Evolutionary conservation across 1,140 invertebrate species (phyloP).

Genomic region (Drosophila obscura): DNA sequence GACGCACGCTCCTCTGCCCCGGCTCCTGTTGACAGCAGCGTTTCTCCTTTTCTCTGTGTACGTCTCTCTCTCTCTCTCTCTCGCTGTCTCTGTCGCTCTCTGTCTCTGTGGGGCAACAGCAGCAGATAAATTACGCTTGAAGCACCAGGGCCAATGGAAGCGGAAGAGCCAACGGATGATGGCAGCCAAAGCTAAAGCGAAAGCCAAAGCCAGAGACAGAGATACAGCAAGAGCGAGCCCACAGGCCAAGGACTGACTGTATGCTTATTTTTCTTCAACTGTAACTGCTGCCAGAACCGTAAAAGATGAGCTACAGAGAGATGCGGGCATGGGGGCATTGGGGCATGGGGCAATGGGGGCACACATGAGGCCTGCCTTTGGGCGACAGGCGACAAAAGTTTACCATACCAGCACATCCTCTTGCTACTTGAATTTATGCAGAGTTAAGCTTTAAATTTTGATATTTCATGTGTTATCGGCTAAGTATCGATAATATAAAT

Average conservation of each 20-base stretch:
- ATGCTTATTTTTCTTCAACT: constrained; percentile 74
- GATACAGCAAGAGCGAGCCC: constrained; percentile 34
- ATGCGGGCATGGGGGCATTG: background rate
- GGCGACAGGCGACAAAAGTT: constrained; percentile 50
- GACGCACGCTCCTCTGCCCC: background rate
- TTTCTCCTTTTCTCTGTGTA: constrained; percentile 4
- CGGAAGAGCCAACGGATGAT: constrained; percentile 67
- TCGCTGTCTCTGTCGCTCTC: constrained; percentile 4
- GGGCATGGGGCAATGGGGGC: too few species aligned
- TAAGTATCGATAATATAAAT: too few species aligned
- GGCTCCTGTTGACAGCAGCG: constrained; percentile 43
- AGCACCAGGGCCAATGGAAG: constrained; percentile 58
- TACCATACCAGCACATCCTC: constrained; percentile 6
- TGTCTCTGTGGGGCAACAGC: background rate
- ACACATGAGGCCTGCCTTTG: constrained; percentile 15
- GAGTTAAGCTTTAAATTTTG: too few species aligned
- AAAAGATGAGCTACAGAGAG: constrained; percentile 6
- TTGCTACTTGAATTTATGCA: background rate
- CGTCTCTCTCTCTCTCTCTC: background rate
- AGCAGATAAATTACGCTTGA: constrained; percentile 76
- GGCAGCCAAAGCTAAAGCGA: constrained; percentile 36
- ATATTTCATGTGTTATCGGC: too few species aligned
- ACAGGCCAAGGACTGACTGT: constrained; percentile 62
- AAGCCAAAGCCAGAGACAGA: constrained; percentile 24
- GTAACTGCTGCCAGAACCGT: constrained; percentile 40